A percentile compares a stretch with the other conserved stretches of the same genome.
phyloP scores from a whole-genome alignment of 2,797 vertebrate genomes.

The Toxotes lorentzi region DNA sequence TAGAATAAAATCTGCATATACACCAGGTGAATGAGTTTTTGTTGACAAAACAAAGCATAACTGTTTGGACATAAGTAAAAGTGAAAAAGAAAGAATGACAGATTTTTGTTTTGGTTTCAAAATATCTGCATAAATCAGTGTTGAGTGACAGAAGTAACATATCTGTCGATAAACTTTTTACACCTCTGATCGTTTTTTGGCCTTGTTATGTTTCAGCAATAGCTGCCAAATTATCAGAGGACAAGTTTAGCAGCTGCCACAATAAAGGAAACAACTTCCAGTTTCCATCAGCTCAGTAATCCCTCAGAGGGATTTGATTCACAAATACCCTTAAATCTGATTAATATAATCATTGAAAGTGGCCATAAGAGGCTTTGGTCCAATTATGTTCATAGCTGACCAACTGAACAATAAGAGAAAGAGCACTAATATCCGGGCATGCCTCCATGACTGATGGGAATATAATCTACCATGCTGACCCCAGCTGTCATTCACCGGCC shows the following conservation, averaged over 20 bases:
- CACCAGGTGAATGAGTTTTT: too few relatives aligned
- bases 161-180: background rate
- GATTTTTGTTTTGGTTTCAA: background rate
- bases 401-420: constrained; percentile 46
- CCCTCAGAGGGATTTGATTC: constrained; percentile 53
- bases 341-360: constrained; percentile 69
- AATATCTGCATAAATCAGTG: too few relatives aligned
- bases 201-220: background rate
- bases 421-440: constrained; percentile 29
- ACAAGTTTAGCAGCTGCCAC: constrained; percentile 12
- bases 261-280: constrained; percentile 54
- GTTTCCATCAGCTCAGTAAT: constrained; percentile 44
- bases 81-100: background rate
- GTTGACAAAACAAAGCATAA: too few relatives aligned
- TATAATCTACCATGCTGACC: constrained; percentile 61
- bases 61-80: background rate
- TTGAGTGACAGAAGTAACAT: background rate
- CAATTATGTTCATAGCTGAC: constrained; percentile 44
- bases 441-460: constrained; percentile 35
- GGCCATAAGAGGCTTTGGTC: constrained; percentile 66
- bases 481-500: constrained; percentile 67
- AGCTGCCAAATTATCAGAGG: constrained; percentile 7
- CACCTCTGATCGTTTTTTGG: background rate
- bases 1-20: background rate
- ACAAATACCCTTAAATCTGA: constrained; percentile 62